A percentile compares a stretch with the other conserved stretches of the same genome.
Conservation (phyloP, 2,113 vertebrate genomes). For the Pterocles orientalis region DNA sequence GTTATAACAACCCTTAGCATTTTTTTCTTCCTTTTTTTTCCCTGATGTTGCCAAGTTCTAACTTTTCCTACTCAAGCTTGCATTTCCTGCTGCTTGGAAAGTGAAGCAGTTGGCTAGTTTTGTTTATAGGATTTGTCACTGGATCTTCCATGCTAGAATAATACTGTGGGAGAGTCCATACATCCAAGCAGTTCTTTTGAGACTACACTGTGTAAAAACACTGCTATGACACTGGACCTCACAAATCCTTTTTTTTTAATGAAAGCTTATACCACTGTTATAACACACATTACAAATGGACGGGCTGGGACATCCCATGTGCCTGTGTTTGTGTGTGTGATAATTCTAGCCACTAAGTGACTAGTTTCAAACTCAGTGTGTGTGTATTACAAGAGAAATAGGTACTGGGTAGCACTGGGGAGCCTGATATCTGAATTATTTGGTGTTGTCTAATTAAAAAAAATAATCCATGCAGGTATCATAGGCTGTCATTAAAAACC, state of each 20-base stretch:
- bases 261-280: background rate
- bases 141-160: background rate
- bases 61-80: background rate
- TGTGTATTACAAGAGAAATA: background rate
- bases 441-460: background rate
- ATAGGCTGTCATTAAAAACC: background rate
- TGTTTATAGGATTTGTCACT: constrained; percentile 14
- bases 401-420: background rate
- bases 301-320: background rate
- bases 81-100: background rate
- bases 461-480: background rate
- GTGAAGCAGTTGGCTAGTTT: background rate
- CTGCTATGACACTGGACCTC: background rate
- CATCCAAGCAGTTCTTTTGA: background rate
- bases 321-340: background rate
- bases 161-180: background rate
- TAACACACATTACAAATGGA: background rate
- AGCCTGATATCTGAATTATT: background rate
- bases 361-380: background rate
- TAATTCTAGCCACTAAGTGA: background rate
- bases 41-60: background rate
- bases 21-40: background rate
- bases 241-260: background rate
- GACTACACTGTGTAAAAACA: background rate
- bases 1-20: background rate